Evolutionary conservation across 1,140 invertebrate species (phyloP).

Genomic region (Anoplolepis gracilipes): DNA sequence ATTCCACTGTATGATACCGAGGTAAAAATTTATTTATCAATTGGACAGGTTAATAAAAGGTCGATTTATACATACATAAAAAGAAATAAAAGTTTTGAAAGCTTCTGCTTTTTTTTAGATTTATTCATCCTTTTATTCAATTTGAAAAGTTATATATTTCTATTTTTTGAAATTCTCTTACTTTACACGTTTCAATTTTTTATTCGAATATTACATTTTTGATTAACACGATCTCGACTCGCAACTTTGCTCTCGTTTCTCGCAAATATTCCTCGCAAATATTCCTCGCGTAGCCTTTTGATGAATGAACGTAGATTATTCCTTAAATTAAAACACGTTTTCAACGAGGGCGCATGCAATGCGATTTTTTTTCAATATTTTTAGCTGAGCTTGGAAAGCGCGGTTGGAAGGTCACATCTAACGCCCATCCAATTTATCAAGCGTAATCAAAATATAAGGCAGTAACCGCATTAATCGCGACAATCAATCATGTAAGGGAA

Average conservation of each 20-base stretch:
- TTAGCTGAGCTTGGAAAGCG: not conserved
- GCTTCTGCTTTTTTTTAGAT: not conserved
- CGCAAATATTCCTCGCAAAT: not conserved
- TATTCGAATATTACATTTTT: slow-evolving; percentile 12
- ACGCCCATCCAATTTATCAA: slow-evolving; percentile 37
- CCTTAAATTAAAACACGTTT: not conserved
- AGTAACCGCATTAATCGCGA: slow-evolving; percentile 44
- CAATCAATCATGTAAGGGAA: slow-evolving; percentile 52
- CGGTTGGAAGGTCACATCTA: not conserved
- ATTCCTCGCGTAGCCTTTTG: not conserved
- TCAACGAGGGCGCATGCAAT: not conserved
- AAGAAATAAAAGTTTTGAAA: not conserved
- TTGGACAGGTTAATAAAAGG: not conserved
- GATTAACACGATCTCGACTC: not conserved
- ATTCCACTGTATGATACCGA: not conserved
- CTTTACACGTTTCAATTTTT: not conserved
- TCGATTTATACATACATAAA: too few relatives aligned
- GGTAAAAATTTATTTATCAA: slow-evolving; percentile 25
- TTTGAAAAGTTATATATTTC: not conserved
- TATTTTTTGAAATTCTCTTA: not conserved
- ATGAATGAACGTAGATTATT: slow-evolving; percentile 28
- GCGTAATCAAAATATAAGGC: slow-evolving; percentile 57
- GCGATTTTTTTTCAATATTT: not conserved
- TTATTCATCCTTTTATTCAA: not conserved
- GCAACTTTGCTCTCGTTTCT: not conserved